Base-by-base conservation (phyloP, 1,140 invertebrate species). In the Drosophila nasuta region DNA sequence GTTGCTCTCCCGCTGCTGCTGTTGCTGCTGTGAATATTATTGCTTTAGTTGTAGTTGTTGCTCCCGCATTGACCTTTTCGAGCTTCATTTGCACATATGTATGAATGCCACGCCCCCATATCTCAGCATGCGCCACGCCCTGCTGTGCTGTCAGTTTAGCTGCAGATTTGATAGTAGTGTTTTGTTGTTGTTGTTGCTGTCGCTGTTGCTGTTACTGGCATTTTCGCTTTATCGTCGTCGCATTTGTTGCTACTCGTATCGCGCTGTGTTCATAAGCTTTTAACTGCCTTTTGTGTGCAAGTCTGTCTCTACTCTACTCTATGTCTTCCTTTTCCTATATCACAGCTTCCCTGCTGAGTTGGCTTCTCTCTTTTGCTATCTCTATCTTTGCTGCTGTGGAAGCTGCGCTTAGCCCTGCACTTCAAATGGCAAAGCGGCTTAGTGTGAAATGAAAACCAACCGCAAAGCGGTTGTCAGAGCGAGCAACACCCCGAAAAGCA, bases 241-340 rank as follows among this genome's bases (percentile, higher is more conserved):
- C 38, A 66, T 72, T 76, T 72, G 68, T 65, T 28, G 60, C 73
- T 38, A 46, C 67, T 75, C 51, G 15, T 33, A 45, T 59, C 59
- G 17, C 49, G 73, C 67, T 73, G 33, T 51, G 68, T 68, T 59
- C 45, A 71, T 65, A 80, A 83, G 81, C 81, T 80, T 83, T 80
- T 77, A 77, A 79, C 81, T 51, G 65, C 33, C 73, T 80, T 77
- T 77, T 80, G 81, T 71, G 48, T 45, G 65, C 28, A 8, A 30
- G 20, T 48, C 28, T 25, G 62, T 4, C 2, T 58, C n/a, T 56
- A 4, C 20, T 25, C 20, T 25, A 25, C 20, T 33, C 35, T 0
- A 43, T 49, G 5, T 60, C n/a, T 45, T 67, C 17, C 35, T 13
- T 58, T 45, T 28, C 10, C 41, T n/a, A 58, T n/a, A 58, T 35